Evolutionary conservation across 2,797 vertebrate species (phyloP).

Genomic region (Decapterus maruadsi): DNA sequence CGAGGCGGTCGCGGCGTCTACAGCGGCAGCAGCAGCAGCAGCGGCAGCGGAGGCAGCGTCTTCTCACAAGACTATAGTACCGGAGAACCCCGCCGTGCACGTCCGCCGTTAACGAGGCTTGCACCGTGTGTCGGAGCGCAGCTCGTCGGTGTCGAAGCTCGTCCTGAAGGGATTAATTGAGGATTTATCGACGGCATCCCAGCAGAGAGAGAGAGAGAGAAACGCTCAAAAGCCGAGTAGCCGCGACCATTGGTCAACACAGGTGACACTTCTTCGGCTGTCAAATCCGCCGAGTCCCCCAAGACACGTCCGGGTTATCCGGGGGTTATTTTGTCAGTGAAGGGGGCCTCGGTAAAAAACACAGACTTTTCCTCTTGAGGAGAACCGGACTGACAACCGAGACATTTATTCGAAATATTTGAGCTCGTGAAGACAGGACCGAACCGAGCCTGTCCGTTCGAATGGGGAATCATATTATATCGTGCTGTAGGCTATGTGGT

Average conservation of each 20-base stretch:
- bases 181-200: constrained; percentile 58
- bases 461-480: constrained; percentile 27
- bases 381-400: constrained; percentile 34
- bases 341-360: constrained; percentile 15
- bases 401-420: constrained; percentile 36
- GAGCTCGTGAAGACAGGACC: constrained; percentile 34
- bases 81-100: constrained; percentile 33
- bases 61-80: constrained; percentile 8
- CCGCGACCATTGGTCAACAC: constrained; percentile 42
- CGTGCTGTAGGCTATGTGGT: constrained; percentile 42
- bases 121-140: constrained; percentile 5
- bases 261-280: constrained; percentile 64
- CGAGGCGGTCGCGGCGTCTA: constrained; percentile 49
- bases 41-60: constrained; percentile 26
- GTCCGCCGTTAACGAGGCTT: constrained; percentile 36
- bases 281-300: constrained; percentile 36
- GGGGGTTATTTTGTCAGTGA: constrained; percentile 27
- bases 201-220: background rate
- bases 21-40: constrained; percentile 40
- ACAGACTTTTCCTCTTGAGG: constrained; percentile 16
- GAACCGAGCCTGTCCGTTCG: constrained; percentile 32
- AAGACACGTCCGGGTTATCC: constrained; percentile 46
- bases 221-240: constrained; percentile 19
- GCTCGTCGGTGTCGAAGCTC: constrained; percentile 33
- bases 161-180: constrained; percentile 44